Percentiles rank a stretch among this genome's conserved stretches.
These are phyloP conservation scores for Myrmecophaga tridactyla DNA, from an alignment of 2,113 vertebrate genomes.

Conservation along the genomic window DNA sequence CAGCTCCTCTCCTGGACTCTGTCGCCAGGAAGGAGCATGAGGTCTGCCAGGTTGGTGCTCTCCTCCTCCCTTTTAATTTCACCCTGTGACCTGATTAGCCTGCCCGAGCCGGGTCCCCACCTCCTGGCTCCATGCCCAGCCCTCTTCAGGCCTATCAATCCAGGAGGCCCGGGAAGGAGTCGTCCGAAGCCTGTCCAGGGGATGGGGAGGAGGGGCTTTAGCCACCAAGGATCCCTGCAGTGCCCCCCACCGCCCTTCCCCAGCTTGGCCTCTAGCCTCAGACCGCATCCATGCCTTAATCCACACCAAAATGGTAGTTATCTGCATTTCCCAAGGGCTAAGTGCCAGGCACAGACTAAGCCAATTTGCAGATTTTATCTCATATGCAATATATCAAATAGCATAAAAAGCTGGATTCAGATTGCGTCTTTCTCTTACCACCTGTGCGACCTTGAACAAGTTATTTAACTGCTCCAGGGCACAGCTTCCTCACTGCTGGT, in stretches of 20 bases:
- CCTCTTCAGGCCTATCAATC: slow-evolving; percentile 16
- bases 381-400: not conserved
- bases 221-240: no score
- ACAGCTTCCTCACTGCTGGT: not conserved
- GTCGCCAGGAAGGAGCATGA: not conserved
- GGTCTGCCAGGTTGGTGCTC: not conserved
- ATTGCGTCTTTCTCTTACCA: not conserved
- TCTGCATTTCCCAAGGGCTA: not conserved
- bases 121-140: slow-evolving; percentile 66
- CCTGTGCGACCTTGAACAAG: not conserved
- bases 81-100: slow-evolving; percentile 68
- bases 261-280: not conserved
- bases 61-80: slow-evolving; percentile 78
- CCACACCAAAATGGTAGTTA: rapidly evolving
- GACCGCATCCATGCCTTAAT: not conserved
- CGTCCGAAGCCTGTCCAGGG: not conserved
- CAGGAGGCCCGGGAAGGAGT: not conserved
- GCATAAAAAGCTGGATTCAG: not conserved
- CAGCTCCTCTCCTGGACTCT: slow-evolving; percentile 6
- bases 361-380: not conserved
- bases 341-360: not conserved
- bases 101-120: slow-evolving; percentile 73
- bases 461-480: rapidly evolving
- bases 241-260: rapidly evolving
- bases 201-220: not conserved